Conservation (phyloP, 2,888 invertebrate genomes). For the Busseola fusca region DNA sequence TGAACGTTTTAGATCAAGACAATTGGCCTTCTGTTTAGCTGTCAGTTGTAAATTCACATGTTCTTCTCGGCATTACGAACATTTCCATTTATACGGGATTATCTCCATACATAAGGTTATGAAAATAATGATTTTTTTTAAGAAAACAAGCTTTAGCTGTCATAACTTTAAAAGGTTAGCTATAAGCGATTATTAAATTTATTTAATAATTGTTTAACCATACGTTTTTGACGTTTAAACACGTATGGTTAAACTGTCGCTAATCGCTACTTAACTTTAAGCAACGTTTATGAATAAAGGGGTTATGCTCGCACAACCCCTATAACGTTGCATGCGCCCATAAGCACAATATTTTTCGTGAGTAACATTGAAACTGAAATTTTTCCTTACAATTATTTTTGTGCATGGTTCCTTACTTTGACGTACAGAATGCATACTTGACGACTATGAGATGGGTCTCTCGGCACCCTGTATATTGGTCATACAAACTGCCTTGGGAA, state of each 20-base stretch:
- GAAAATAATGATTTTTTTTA: not conserved
- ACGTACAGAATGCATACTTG: not conserved
- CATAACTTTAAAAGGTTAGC: not conserved
- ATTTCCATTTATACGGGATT: not conserved
- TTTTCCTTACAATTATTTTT: not conserved
- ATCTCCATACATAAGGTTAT: not conserved
- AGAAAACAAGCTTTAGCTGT: not conserved
- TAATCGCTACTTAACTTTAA: not conserved
- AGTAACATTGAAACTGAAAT: not conserved
- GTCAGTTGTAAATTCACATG: not conserved
- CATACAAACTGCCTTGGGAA: conserved; percentile 1
- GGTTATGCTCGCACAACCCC: not conserved
- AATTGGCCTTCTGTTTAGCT: not conserved
- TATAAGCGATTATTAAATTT: not conserved
- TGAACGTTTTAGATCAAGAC: too few species aligned
- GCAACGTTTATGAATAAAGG: not conserved
- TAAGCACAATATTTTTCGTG: not conserved
- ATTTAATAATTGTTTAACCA: too few species aligned
- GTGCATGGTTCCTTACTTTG: not conserved
- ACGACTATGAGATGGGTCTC: not conserved
- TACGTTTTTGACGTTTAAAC: too few species aligned
- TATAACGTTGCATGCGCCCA: not conserved
- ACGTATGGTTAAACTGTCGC: not conserved
- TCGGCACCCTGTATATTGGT: not conserved
- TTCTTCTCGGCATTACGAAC: not conserved